Evolutionary conservation across 1,140 invertebrate genomes (phyloP).

Genomic region (Diprion similis): DNA sequence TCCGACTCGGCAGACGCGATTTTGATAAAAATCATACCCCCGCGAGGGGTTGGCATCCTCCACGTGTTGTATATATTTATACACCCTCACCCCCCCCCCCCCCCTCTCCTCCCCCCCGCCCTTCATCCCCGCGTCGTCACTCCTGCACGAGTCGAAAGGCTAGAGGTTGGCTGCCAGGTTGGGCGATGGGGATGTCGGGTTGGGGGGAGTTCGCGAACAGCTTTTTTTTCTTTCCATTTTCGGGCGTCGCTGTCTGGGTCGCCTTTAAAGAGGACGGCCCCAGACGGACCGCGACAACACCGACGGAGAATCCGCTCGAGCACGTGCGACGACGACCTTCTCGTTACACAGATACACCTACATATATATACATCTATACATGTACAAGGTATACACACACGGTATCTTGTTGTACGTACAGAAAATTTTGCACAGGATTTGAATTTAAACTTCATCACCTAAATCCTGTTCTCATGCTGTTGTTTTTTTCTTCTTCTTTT

Average conservation of each 20-base stretch:
- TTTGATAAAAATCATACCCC: no score
- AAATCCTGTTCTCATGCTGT: no score
- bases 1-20: no score
- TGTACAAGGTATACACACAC: no score
- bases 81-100: not conserved
- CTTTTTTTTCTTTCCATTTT: conserved; percentile 38
- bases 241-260: conserved; percentile 45
- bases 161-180: conserved; percentile 3
- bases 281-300: conserved; percentile 15
- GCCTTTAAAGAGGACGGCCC: conserved; percentile 45
- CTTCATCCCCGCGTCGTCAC: not conserved
- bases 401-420: no score
- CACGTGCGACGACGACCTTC: conserved; percentile 30
- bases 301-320: conserved; percentile 21
- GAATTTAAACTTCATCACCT: no score
- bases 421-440: no score
- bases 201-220: conserved; percentile 18
- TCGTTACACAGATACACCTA: conserved; percentile 11
- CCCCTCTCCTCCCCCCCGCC: not conserved
- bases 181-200: conserved; percentile 18
- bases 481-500: no score
- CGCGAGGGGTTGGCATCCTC: not conserved
- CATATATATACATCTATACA: no score
- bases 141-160: not conserved
- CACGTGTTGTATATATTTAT: conserved; percentile 2